Percentiles rank a stretch among this genome's conserved stretches.
Conservation (phyloP, 2,113 vertebrate genomes). For the Antennarius striatus region DNA sequence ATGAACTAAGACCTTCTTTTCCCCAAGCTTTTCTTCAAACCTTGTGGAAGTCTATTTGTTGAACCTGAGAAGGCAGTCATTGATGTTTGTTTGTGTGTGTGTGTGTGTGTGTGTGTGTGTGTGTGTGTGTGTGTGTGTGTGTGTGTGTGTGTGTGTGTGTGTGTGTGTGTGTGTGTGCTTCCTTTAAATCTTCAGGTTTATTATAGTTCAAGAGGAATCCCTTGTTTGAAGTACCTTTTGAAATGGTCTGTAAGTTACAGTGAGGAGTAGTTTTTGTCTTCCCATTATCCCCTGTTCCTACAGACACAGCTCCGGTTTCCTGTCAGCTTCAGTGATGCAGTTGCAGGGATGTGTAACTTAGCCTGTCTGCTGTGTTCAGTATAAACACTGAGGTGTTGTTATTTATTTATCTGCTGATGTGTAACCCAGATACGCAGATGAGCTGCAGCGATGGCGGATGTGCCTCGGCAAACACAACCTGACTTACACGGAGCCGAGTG, state of each 20-base stretch:
- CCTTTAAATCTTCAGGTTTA: constrained; percentile 21
- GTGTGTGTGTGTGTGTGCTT: no score
- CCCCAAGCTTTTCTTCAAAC: constrained; percentile 15
- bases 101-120: no score
- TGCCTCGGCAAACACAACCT: constrained; percentile 83
- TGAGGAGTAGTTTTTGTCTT: background rate
- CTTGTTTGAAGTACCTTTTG: constrained; percentile 17
- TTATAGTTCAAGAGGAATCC: constrained; percentile 18
- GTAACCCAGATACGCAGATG: constrained; percentile 75
- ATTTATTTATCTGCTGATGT: constrained; percentile 6
- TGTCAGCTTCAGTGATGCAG: background rate
- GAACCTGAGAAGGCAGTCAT: constrained; percentile 20
- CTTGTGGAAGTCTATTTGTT: constrained; percentile 25
- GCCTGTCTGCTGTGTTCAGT: background rate
- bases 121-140: background rate
- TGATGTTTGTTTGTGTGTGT: background rate
- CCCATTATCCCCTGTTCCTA: no score
- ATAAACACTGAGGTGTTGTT: background rate
- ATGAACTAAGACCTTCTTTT: background rate
- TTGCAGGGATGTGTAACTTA: background rate
- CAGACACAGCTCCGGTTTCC: constrained; percentile 2
- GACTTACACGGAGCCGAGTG: constrained; percentile 67
- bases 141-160: background rate
- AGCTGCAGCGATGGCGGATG: constrained; percentile 80
- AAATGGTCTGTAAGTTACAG: no score